Base-by-base conservation (phyloP, 2,113 vertebrate genomes). In the Strix aluco region DNA sequence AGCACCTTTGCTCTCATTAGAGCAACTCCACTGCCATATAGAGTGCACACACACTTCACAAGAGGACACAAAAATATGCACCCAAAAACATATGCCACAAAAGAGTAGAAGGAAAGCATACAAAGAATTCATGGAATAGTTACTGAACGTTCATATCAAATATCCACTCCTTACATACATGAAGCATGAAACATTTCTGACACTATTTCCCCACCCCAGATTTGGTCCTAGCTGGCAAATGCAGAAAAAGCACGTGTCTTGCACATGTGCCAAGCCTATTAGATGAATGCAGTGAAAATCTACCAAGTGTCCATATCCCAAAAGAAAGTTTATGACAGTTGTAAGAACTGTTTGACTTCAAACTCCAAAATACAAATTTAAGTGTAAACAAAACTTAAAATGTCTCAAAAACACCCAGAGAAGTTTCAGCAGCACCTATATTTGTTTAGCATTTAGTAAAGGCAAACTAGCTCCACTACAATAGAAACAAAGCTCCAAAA, bases 1-100 rank as follows among this genome's bases (percentile, higher is more conserved):
- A 55, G 58, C 27, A 47, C 21, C 8, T 51, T 19, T 55, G 27
- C 13, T 54, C 9, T 82, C 29, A 2, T 12, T 3, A 18, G n/a
- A 62, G 34, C 3, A 3, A n/a, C 26, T 67, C 32, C 1, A 0
- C 23, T 67, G 42, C 47, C 34, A 8, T 10, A 5, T 1, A 19
- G 26, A 75, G 19, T 10, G 2, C 22, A 40, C 27, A 19, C 0
- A 2, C 20, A n/a, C 59, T 92, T 34, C 11, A 27, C 15, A 63
- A 30, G 21, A 25, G 6, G 34, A 62, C 7, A 6, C 17, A 65
- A 29, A 87, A 55, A n/a, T 3, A 42, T 6, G 3, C 8, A 27
- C 6, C 3, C 25, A 54, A 61, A 79, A 84, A 79, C 1, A 4
- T 7, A 8, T 4, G 5, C 13, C 38, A 70, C 20, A 32, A 20